Evolutionary conservation across 2,113 vertebrate species (phyloP).

Genomic region (Leptobrachium leishanense): DNA sequence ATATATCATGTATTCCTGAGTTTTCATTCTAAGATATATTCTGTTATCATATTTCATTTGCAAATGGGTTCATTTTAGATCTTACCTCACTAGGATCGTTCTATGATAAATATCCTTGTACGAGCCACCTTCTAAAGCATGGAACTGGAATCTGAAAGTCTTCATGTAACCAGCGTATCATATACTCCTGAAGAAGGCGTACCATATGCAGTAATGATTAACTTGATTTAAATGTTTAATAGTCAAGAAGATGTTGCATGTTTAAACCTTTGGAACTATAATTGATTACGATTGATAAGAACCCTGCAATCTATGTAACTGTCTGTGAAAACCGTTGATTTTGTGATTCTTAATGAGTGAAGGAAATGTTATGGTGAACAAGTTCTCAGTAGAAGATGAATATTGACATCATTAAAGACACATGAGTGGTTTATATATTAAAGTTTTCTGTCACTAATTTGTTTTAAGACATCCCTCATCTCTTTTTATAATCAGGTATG

Average conservation of each 20-base stretch:
- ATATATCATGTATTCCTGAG: no score
- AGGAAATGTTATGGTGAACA: no score
- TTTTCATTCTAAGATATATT: no score
- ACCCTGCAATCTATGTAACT: not conserved
- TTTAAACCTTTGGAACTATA: constrained; percentile 29
- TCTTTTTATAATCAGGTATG: no score
- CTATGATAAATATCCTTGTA: not conserved
- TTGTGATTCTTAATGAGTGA: no score
- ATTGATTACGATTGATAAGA: constrained; percentile 36
- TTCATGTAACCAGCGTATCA: not conserved
- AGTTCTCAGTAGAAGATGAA: no score
- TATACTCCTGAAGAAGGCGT: constrained; percentile 3
- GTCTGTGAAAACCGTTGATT: no score
- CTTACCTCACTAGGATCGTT: constrained; percentile 9
- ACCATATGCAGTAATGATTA: constrained; percentile 30
- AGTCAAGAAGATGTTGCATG: constrained; percentile 16
- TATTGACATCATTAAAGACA: no score
- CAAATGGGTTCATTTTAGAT: not conserved
- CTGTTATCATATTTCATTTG: no score
- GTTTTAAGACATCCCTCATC: no score
- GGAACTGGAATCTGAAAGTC: not conserved
- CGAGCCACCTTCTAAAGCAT: not conserved
- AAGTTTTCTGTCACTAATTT: no score
- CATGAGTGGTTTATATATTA: no score
- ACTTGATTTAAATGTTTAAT: constrained; percentile 29